A percentile compares a stretch with the other conserved stretches of the same genome.
Conservation (phyloP, 2,113 vertebrate genomes). For the Macrotis lagotis region DNA sequence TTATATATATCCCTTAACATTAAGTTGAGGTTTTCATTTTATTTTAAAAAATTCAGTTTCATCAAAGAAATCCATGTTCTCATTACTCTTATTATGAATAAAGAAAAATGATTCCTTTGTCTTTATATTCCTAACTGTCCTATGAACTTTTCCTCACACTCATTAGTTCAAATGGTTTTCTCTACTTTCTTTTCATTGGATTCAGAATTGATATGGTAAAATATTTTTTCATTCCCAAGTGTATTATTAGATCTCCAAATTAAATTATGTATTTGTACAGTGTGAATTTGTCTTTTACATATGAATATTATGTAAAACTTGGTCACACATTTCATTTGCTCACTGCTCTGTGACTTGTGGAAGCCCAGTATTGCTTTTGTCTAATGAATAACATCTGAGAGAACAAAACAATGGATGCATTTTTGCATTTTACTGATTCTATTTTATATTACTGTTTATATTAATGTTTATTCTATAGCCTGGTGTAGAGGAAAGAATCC, state of each 20-base stretch:
- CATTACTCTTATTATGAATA: slow-evolving; percentile 7
- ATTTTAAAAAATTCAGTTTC: slow-evolving; percentile 19
- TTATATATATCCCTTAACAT: background rate
- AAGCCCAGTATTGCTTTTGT: slow-evolving; percentile 64
- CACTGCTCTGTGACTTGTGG: slow-evolving; percentile 63
- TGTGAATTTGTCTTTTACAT: slow-evolving; percentile 59
- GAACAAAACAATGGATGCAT: slow-evolving; percentile 67
- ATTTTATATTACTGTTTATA: slow-evolving; percentile 75
- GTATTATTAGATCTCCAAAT: slow-evolving; percentile 64
- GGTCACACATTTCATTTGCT: slow-evolving; percentile 73
- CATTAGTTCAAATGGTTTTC: slow-evolving; percentile 58
- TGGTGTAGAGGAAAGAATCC: background rate
- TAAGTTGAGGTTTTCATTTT: slow-evolving; percentile 13
- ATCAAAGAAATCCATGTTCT: slow-evolving; percentile 22
- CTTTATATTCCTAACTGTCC: slow-evolving; percentile 11
- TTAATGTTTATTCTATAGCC: background rate
- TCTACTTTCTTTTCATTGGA: slow-evolving; percentile 51
- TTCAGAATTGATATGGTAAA: slow-evolving; percentile 59
- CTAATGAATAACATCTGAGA: slow-evolving; percentile 67
- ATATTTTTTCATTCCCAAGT: slow-evolving; percentile 56
- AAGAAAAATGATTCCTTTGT: slow-evolving; percentile 9
- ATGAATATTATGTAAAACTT: slow-evolving; percentile 78
- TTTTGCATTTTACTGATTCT: slow-evolving; percentile 72
- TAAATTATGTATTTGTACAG: slow-evolving; percentile 64
- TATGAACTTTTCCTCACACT: slow-evolving; percentile 19